A percentile compares a stretch with the other conserved stretches of the same genome.
Conservation (phyloP, 2,113 vertebrate species). For the Hemibagrus wyckioides region DNA sequence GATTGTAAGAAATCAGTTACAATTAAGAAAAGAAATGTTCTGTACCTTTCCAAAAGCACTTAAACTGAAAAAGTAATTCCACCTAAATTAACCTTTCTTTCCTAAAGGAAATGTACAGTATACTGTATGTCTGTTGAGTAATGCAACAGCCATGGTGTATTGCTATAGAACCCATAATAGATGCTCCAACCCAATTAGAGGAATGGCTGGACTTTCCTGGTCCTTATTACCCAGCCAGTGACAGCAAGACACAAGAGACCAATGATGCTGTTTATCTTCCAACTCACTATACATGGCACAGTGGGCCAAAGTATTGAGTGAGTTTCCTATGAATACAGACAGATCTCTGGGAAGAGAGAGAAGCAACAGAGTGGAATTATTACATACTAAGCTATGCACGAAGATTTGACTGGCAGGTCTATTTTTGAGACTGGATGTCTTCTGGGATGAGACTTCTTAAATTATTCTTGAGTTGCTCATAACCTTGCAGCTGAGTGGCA, state of each 20-base stretch:
- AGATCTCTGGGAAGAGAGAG: not conserved
- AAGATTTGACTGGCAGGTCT: conserved; percentile 19
- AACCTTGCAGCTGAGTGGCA: not conserved
- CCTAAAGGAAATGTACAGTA: not conserved
- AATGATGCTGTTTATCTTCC: not conserved
- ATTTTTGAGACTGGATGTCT: conserved; percentile 2
- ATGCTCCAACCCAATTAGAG: conserved; percentile 34
- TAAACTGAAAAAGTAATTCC: not conserved
- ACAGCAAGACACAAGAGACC: not conserved
- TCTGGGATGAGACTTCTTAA: not conserved
- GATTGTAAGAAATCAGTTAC: not conserved
- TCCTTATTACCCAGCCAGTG: conserved; percentile 40
- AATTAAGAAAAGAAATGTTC: not conserved
- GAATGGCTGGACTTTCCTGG: conserved; percentile 10
- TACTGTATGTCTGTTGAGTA: not conserved
- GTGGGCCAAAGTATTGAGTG: not conserved
- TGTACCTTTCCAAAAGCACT: not conserved
- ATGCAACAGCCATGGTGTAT: conserved; percentile 6
- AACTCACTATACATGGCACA: not conserved
- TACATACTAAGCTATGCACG: not conserved
- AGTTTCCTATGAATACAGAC: not conserved
- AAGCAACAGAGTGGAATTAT: conserved; percentile 5
- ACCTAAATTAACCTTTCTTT: not conserved
- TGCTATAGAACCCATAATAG: not conserved
- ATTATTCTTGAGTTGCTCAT: not conserved